phyloP scores from a whole-genome alignment of 2,113 vertebrate genomes.

The Callopanchax toddi region DNA sequence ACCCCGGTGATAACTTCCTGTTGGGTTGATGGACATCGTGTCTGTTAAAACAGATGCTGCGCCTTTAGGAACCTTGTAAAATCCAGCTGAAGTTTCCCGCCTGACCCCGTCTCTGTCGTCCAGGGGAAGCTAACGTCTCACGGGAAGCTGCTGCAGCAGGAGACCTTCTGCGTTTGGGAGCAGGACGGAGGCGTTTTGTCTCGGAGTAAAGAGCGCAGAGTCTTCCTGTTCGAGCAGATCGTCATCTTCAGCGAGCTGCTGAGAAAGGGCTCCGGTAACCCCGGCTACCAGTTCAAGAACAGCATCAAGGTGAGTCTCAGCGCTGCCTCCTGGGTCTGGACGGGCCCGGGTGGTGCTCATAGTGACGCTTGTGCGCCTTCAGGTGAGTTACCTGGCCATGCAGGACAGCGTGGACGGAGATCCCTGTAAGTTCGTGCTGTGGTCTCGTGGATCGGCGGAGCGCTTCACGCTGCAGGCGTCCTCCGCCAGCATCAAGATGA shows the following conservation, averaged over 20 bases:
- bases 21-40: no score
- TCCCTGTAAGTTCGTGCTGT: slow-evolving; percentile 92
- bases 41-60: no score
- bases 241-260: slow-evolving; percentile 97
- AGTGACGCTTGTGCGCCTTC: not conserved
- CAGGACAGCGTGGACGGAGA: slow-evolving; percentile 91
- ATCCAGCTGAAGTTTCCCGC: no score
- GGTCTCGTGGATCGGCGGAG: slow-evolving; percentile 91
- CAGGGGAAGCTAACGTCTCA: slow-evolving; percentile 96
- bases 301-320: slow-evolving; percentile 90
- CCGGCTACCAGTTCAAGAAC: slow-evolving; percentile 96
- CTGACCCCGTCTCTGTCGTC: not conserved
- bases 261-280: slow-evolving; percentile 91
- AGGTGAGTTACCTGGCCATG: slow-evolving; percentile 96
- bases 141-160: slow-evolving; percentile 97
- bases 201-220: slow-evolving; percentile 93
- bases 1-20: no score
- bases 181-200: slow-evolving; percentile 91
- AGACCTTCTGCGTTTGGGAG: slow-evolving; percentile 96
- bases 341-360: not conserved
- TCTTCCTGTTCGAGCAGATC: slow-evolving; percentile 99
- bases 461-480: slow-evolving; percentile 93
- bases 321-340: not conserved
- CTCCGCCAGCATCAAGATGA: slow-evolving; percentile 89
- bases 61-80: no score